Percentiles rank a stretch among this genome's conserved stretches.
Evolutionary conservation across 2,888 invertebrate species (phyloP).

Genomic region (Schrankia costaestrigalis): DNA sequence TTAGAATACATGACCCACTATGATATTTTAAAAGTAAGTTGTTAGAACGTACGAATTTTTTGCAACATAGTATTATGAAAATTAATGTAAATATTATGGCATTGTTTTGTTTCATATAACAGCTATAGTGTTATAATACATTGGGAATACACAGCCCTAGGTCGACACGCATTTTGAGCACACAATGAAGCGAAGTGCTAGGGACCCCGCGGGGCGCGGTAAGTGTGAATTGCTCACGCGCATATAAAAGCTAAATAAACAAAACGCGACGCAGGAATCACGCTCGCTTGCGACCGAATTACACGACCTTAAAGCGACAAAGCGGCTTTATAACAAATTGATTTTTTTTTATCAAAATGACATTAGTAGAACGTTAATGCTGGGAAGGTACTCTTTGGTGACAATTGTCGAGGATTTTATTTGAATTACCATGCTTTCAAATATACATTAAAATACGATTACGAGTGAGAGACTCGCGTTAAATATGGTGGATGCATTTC

Average conservation of each 20-base stretch:
- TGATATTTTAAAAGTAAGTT: too few species aligned
- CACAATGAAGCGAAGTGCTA: constrained; percentile 49
- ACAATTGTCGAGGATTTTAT: constrained; percentile 36
- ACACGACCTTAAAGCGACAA: constrained; percentile 39
- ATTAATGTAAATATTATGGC: too few species aligned
- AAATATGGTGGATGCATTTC: constrained; percentile 24
- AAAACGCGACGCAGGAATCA: constrained; percentile 59
- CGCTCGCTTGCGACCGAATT: constrained; percentile 67
- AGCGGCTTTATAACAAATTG: constrained; percentile 57
- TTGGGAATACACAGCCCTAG: constrained; percentile 35
- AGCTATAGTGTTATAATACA: too few species aligned
- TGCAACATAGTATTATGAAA: too few species aligned
- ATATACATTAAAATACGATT: constrained; percentile 36
- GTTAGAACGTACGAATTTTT: too few species aligned
- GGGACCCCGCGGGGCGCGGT: constrained; percentile 21
- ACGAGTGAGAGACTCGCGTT: constrained; percentile 23
- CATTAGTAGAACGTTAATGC: constrained; percentile 33
- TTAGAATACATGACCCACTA: too few species aligned
- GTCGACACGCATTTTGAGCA: constrained; percentile 41
- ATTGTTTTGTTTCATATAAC: too few species aligned
- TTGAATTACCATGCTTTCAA: constrained; percentile 37
- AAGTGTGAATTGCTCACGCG: constrained; percentile 60
- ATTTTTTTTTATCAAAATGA: constrained; percentile 51
- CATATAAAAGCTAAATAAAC: constrained; percentile 46
- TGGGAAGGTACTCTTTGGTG: constrained; percentile 26